A percentile compares a stretch with the other conserved stretches of the same genome.
Conservation (phyloP, 1,140 invertebrate genomes). For the Heliconius himera region DNA sequence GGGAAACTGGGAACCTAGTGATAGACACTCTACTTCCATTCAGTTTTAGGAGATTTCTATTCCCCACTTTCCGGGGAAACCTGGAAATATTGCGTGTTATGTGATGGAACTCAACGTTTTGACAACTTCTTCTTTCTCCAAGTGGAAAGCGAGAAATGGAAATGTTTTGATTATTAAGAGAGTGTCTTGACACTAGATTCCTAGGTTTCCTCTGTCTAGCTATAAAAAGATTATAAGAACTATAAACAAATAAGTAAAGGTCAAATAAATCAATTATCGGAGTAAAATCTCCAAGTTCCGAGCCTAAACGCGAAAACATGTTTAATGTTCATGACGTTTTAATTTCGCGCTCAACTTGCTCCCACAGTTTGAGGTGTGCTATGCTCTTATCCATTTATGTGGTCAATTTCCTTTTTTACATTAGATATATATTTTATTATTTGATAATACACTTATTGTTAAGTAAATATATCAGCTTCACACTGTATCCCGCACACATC, state of each 20-base stretch:
- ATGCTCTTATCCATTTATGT: background rate
- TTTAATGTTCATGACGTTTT: constrained; percentile 19
- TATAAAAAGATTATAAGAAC: background rate
- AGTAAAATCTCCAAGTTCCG: background rate
- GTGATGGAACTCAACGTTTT: too few species aligned
- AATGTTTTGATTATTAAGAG: too few species aligned
- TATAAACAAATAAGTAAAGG: background rate
- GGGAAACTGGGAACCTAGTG: too few species aligned
- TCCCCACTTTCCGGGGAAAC: background rate
- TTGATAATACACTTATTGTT: background rate
- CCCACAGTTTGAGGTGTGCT: constrained; percentile 4
- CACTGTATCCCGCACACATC: too few species aligned
- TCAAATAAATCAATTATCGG: constrained; percentile 23
- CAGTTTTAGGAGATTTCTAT: background rate
- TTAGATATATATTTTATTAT: background rate
- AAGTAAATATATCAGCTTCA: too few species aligned
- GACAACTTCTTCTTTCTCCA: too few species aligned
- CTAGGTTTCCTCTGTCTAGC: too few species aligned
- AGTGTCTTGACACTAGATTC: too few species aligned
- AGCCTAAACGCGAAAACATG: background rate
- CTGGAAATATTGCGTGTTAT: too few species aligned
- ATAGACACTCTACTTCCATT: too few species aligned
- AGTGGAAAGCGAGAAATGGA: too few species aligned
- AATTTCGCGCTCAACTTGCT: constrained; percentile 28
- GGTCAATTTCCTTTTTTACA: constrained; percentile 5